Base-by-base conservation (phyloP, 2,797 vertebrate genomes). In the Lophius americanus region DNA sequence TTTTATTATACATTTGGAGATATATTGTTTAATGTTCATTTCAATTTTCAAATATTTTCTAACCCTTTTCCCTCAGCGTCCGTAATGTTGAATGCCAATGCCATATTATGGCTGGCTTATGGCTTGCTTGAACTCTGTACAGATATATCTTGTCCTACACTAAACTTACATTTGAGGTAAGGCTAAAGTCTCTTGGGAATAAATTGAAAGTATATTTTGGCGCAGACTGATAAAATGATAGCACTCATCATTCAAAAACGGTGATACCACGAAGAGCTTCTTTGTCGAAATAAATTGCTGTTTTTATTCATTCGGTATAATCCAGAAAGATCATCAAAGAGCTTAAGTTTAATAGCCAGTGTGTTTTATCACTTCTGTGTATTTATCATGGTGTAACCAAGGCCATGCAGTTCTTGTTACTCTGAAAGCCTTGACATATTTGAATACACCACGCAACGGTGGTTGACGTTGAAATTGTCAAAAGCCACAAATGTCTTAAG, bases 371-470 rank as follows among this genome's bases (percentile, higher is more conserved):
- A 33, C 73, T 58, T 11, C 35, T 35, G 13, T 23, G 23, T 23
- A 23, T 66, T 77, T 38, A 64, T 62, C 3, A n/a, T 9, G 50
- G n/a, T 54, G 52, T 60, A 23, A 8, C 43, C 47, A 7, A 83
- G 83, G 81, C 79, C 86, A 60, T 38, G 57, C 64, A 68, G 79
- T 6, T 73, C 76, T 64, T 60, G 57, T 66, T 37, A 43, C 83
- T 32, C 70, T 66, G 58, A 76, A 42, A 69, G 13, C 14, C 72
- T 55, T 43, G 48, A 13, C 49, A 65, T 13, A 60, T 2, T 23
- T 39, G n/a, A 36, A 72, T 3, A 48, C 61, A 64, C 7, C 9
- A 14, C 23, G 23, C 23, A 23, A 23, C 23, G 23, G 32, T 47
- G 68, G 51, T 1, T 11, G 9, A 43, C 61, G 11, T 68, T 66